Base-by-base conservation (phyloP, 2,113 vertebrate species). In the Gadus chalcogrammus region DNA sequence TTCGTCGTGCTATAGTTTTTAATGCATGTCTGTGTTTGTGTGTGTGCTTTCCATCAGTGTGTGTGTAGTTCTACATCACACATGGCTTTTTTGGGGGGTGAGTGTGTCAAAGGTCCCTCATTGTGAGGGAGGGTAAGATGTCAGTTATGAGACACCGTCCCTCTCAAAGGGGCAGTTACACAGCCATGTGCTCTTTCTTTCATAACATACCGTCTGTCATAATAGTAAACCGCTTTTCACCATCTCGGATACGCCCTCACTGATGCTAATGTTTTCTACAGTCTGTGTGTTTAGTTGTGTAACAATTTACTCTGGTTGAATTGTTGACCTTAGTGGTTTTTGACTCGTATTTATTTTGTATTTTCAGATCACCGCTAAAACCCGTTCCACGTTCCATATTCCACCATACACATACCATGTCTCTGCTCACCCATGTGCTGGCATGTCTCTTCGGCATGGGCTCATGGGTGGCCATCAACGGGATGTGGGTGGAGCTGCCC, bases 401-500 rank as follows among this genome's bases (percentile, higher is more conserved):
- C 67, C 67, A 52, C 42, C 42, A 48, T 69, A 61, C 66, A 71
- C 61, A 38, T 80, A 81, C 76, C 76, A 95, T 94, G 93, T 89
- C 89, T 0, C 74, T 92, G 68, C 24, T 90, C 17, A 87, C 91
- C 31, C 94, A 95, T 6, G 59, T 87, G 3, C 79, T 95, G 72
- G 88, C 88, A 0, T 93, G 92, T 79, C 85, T 94, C 16, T 93
- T 95, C 17, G 94, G 93, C 16, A 92, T 93, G 60, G 93, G 93
- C 61, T 94, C 94, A 64, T 95, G 94, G 94, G 92, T 94, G 55
- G 93, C 94, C 73, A 94, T 95, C 82, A 95, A 95, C 18, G 93
- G 93, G 20, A 89, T 95, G 86, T 95, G 94, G 94, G 94, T 95
- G 74, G 93, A 95, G 79, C 90, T 95, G 3, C 94, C 94, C 3